Base-by-base conservation (phyloP, 1,140 invertebrate genomes). In the Scaptomyza hsui region DNA sequence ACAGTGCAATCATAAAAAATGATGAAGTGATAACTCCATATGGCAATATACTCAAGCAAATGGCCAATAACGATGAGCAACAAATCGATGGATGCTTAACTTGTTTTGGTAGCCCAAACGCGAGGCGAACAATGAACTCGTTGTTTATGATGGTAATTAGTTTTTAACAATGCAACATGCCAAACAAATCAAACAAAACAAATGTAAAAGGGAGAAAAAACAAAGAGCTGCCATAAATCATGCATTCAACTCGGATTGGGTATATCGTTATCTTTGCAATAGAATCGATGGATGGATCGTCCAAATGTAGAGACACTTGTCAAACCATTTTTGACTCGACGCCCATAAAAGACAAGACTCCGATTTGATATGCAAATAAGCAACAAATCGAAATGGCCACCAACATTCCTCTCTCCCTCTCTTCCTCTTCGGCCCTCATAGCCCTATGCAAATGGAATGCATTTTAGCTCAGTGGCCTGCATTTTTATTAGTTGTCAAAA, bases 401-500 rank as follows among this genome's bases (percentile, higher is more conserved):
- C 18, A 45, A 24, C 18, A 13, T 16, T 51, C 7, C 0, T 3
- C 16, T 21, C 12, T 60, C 51, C 21, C 12, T 45, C 15, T 29
- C 3, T 26, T 4, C 9, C 6, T 9, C 26, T 37, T 24, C 49
- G 26, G 13, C 12, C 12, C 60, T 65, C 35, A 42, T 55, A 53
- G 75, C 56, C 73, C 57, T 78, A 68, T 60, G 69, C 63, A 72
- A 68, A 67, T 47, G 69, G 26, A 70, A 74, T 85, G 81, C 80
- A 85, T 77, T 82, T 80, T 39, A 10, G 70, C 60, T 55, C 44
- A 78, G 65, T 65, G 73, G 81, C 62, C 72, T 85, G 81, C 81
- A 86, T 86, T 85, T 85, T 85, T 85, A 85, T 85, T 77, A 85
- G 77, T 86, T 85, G 81, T 85, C 81, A 86, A 85, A 85, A 86